These are phyloP conservation scores for Crematogaster levior DNA, from an alignment of 2,888 invertebrate genomes.

Conservation along the genomic window DNA sequence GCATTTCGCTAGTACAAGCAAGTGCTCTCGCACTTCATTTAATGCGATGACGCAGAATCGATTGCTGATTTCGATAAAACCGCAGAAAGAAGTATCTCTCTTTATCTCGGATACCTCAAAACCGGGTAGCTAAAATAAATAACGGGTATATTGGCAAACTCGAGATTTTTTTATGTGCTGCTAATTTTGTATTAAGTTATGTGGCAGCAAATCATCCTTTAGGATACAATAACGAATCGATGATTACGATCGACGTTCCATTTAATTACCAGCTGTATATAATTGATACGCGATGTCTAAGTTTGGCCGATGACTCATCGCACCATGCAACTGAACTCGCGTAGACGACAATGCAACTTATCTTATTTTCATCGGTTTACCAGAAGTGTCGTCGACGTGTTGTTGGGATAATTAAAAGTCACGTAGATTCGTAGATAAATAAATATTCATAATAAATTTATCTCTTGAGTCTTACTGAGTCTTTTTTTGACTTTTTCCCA, in stretches of 20 bases:
- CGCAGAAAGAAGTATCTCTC: background rate
- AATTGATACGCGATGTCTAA: conserved; percentile 37
- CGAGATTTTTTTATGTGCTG: background rate
- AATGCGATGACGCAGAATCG: conserved; percentile 34
- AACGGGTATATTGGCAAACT: background rate
- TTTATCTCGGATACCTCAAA: background rate
- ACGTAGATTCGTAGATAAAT: background rate
- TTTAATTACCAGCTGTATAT: conserved; percentile 41
- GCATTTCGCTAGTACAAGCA: conserved; percentile 30
- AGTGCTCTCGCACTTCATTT: conserved; percentile 10
- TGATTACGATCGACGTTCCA: conserved; percentile 18
- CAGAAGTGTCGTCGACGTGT: conserved; percentile 2
- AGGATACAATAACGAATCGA: background rate
- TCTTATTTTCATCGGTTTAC: conserved; percentile 36
- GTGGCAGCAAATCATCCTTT: background rate
- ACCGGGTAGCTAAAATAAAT: conserved; percentile 10
- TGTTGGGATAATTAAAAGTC: conserved; percentile 7
- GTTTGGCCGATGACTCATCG: conserved; percentile 46
- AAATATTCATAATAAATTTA: background rate
- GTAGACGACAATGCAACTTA: conserved; percentile 39
- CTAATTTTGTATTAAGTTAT: background rate
- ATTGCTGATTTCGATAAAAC: conserved; percentile 37
- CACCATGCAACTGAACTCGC: conserved; percentile 21
- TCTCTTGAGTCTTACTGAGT: background rate
- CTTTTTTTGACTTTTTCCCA: background rate